Evolutionary conservation across 1,140 invertebrate genomes (phyloP).

Genomic region (Neodiprion fabricii): DNA sequence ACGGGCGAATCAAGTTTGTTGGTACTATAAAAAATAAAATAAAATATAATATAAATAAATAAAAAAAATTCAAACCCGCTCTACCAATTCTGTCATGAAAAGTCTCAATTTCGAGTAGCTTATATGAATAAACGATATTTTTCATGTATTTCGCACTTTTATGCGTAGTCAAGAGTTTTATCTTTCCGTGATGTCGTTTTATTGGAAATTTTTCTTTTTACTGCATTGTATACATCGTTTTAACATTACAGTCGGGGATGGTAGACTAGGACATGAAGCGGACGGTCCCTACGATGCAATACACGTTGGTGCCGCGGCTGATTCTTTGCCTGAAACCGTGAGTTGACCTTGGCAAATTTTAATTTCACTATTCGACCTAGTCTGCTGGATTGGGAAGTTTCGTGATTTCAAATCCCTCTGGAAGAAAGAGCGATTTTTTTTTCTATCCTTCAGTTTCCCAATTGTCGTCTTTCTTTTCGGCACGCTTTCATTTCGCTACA

Average conservation of each 20-base stretch:
- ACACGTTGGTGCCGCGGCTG: slow-evolving; percentile 66
- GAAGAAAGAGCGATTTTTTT: slow-evolving; percentile 13
- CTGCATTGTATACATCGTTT: neutral
- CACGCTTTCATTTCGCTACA: too few relatives aligned
- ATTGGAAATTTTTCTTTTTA: neutral
- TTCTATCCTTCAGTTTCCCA: neutral
- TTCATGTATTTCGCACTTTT: too few relatives aligned
- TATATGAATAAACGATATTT: too few relatives aligned
- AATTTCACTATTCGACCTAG: neutral
- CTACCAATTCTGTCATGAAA: too few relatives aligned
- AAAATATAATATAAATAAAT: neutral
- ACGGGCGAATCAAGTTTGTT: slow-evolving; percentile 52
- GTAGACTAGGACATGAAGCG: slow-evolving; percentile 65
- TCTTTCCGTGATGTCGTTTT: neutral
- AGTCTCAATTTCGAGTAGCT: too few relatives aligned
- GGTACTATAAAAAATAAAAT: slow-evolving; percentile 37
- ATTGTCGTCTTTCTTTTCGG: slow-evolving; percentile 25
- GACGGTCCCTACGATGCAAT: slow-evolving; percentile 76
- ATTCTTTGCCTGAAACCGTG: slow-evolving; percentile 66
- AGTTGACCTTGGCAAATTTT: slow-evolving; percentile 19
- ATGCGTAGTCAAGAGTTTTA: too few relatives aligned
- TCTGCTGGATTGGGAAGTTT: neutral
- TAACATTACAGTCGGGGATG: slow-evolving; percentile 66
- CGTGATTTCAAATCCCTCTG: neutral
- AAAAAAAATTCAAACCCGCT: neutral